Percentiles rank a stretch among this genome's conserved stretches.
phyloP scores from a whole-genome alignment of 2,113 vertebrate species.

The Scopus umbretta region DNA sequence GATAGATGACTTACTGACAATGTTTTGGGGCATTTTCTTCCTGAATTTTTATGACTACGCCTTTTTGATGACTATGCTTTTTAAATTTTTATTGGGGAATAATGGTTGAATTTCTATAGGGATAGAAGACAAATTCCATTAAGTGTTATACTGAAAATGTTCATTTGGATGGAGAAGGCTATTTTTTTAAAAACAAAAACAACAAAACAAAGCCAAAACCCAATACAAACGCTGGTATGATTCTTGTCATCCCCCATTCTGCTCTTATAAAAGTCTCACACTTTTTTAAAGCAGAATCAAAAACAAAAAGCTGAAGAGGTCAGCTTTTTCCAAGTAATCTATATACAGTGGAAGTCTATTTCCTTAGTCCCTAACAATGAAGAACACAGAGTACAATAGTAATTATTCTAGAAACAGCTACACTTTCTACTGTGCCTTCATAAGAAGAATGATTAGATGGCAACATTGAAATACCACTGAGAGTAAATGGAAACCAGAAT shows the following conservation, averaged over 20 bases:
- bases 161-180: background rate
- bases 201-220: no score
- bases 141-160: background rate
- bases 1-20: background rate
- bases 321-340: background rate
- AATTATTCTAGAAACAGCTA: background rate
- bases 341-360: background rate
- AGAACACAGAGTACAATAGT: background rate
- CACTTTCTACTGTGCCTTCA: background rate
- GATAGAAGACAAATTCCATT: background rate
- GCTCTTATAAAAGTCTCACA: background rate
- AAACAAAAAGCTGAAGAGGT: background rate
- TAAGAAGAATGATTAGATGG: background rate
- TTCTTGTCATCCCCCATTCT: background rate
- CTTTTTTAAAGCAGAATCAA: background rate
- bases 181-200: background rate
- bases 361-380: background rate
- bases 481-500: background rate
- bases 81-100: slow-evolving; percentile 3
- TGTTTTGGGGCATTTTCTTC: background rate
- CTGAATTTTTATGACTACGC: background rate
- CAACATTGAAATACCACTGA: background rate
- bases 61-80: background rate
- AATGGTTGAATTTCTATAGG: background rate
- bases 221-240: background rate